Base-by-base conservation (phyloP, 2,797 vertebrate genomes). In the Aulostomus chinensis region DNA sequence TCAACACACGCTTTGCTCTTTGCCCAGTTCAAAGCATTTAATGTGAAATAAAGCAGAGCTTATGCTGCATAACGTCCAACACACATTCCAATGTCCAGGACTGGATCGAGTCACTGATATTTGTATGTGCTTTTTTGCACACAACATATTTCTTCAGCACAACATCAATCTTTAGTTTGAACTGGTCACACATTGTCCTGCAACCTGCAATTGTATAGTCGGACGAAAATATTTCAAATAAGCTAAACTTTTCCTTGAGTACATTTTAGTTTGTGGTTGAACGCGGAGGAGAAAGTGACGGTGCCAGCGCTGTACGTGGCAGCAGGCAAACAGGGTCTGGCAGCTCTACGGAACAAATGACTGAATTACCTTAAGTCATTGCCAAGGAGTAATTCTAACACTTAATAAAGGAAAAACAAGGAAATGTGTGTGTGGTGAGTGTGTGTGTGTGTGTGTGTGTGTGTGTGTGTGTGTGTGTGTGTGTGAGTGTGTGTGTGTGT, bases 361-460 rank as follows among this genome's bases (percentile, higher is more conserved):
- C 84, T 84, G 84, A 84, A 91, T 91, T 91, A 91, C 85, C 81
- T 82, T 89, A 83, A 88, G 77, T 81, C 68, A 85, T 80, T 88
- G 89, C 88, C 88, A 91, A 84, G 80, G 80, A 87, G 85, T 88
- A 84, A 88, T 86, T 91, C 84, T 88, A 86, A 90, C 90, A 91
- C 91, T 90, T 91, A 91, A 91, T 92, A 89, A 91, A 88, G 84
- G 70, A 84, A 80, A 81, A 68, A 76, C n/a, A 3, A 59, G 69
- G 61, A 61, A 73, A 65, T 59, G 58, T 22, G 29, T 60, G 31
- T 13, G 40, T 32, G n/a, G n/a, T n/a, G n/a, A n/a, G 52, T 38
- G 68, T 22, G 47, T 51, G 36, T 32, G 33, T 30, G 30, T 26
- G 56, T 54, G 32, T 37, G 38, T 39, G 33, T 53, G 68, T 59